phyloP scores from a whole-genome alignment of 1,140 invertebrate species.

The Drosophila triauraria region DNA sequence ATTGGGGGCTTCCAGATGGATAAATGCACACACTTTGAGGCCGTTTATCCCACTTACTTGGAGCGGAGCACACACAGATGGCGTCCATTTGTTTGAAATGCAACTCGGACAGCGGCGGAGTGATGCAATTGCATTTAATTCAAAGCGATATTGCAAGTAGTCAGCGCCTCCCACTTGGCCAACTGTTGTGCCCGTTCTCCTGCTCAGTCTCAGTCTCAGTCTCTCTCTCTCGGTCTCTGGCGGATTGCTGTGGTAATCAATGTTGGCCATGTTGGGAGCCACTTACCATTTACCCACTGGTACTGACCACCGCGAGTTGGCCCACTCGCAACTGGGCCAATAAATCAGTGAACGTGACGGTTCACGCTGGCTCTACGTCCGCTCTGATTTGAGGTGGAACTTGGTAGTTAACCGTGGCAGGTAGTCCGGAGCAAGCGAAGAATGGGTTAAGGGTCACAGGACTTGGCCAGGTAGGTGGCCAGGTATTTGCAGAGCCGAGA shows the following conservation, averaged over 20 bases:
- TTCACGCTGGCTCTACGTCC: conserved; percentile 3
- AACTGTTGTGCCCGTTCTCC: conserved; percentile 47
- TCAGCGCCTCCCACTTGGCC: conserved; percentile 53
- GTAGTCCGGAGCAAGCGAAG: background rate
- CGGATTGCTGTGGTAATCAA: conserved; percentile 39
- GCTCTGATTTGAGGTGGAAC: conserved; percentile 13
- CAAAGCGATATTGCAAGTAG: conserved; percentile 33
- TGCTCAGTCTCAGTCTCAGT: background rate
- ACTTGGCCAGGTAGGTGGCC: background rate
- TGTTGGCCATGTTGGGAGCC: conserved; percentile 49
- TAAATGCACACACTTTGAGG: conserved; percentile 23
- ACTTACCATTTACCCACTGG: conserved; percentile 29
- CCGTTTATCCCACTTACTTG: conserved; percentile 30
- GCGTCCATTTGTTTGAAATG: conserved; percentile 44
- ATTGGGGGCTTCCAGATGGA: conserved; percentile 8
- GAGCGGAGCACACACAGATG: conserved; percentile 10
- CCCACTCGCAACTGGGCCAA: conserved; percentile 74
- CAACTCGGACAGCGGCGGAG: conserved; percentile 27
- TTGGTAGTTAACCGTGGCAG: conserved; percentile 13
- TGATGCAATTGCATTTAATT: conserved; percentile 65
- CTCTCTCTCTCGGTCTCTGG: background rate
- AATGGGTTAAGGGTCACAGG: conserved; percentile 32
- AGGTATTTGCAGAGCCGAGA: background rate
- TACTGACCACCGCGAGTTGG: conserved; percentile 38
- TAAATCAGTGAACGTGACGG: conserved; percentile 76